Percentiles rank a stretch among this genome's conserved stretches.
Evolutionary conservation across 2,888 invertebrate species (phyloP).

Genomic region (Coelogynopora nodosa): DNA sequence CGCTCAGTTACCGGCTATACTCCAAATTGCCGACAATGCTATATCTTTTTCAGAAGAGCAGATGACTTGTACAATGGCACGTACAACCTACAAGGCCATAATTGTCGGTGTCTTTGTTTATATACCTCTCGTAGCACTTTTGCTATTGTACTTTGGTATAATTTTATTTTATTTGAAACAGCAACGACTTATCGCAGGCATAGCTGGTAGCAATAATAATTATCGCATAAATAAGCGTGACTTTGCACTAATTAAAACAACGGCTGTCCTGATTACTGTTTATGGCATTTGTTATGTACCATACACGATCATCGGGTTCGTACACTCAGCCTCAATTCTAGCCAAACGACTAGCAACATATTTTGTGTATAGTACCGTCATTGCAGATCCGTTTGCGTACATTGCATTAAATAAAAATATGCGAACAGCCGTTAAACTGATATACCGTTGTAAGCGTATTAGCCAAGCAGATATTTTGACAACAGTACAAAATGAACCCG

Average conservation of each 20-base stretch:
- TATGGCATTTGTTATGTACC: background rate
- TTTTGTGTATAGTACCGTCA: background rate
- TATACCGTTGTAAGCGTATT: background rate
- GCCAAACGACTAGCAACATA: background rate
- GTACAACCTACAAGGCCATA: background rate
- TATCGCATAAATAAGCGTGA: background rate
- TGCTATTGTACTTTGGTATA: background rate
- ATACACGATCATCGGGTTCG: background rate
- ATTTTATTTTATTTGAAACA: background rate
- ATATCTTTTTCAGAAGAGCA: background rate
- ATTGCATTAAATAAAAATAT: background rate
- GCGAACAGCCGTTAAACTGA: background rate
- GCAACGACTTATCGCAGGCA: background rate
- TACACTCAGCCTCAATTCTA: background rate
- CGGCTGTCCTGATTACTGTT: background rate
- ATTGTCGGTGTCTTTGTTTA: background rate
- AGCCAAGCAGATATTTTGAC: background rate
- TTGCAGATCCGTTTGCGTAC: background rate
- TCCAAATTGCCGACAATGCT: background rate
- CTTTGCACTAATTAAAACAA: background rate
- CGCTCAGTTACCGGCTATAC: background rate
- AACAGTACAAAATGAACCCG: too few relatives aligned
- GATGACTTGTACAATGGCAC: background rate
- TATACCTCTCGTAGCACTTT: background rate
- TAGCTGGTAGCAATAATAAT: background rate